A percentile compares a stretch with the other conserved stretches of the same genome.
Evolutionary conservation across 2,113 vertebrate species (phyloP).

Genomic region (Zeus faber): DNA sequence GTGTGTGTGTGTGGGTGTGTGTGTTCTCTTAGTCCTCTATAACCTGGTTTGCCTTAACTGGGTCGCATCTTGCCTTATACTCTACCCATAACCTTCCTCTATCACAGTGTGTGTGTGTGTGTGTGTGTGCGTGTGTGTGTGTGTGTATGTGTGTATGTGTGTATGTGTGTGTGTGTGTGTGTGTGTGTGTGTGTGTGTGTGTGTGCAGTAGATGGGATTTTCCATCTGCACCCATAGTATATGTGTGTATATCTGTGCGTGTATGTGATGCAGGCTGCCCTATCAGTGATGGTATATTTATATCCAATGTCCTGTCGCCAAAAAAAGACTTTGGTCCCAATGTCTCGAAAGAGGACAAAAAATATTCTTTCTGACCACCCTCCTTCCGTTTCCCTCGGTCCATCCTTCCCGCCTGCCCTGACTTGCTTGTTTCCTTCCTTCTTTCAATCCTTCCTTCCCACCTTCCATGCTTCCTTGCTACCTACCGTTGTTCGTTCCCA

Average conservation of each 20-base stretch:
- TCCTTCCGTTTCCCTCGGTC: conserved; percentile 10
- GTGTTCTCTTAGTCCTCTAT: conserved; percentile 18
- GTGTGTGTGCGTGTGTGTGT: conserved; percentile 28
- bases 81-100: conserved; percentile 47
- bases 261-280: conserved; percentile 23
- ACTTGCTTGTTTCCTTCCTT: too few species aligned
- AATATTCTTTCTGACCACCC: too few species aligned
- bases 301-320: conserved; percentile 37
- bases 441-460: too few species aligned
- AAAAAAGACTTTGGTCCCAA: conserved; percentile 16
- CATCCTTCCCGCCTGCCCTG: conserved; percentile 30
- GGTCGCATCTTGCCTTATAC: conserved; percentile 42
- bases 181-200: too few species aligned
- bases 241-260: conserved; percentile 8
- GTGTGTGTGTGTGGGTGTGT: too few species aligned
- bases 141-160: too few species aligned
- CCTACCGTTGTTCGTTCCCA: too few species aligned
- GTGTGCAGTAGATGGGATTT: too few species aligned
- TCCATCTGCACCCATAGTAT: too few species aligned
- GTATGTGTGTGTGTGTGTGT: conserved; percentile 2
- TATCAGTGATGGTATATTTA: conserved; percentile 46
- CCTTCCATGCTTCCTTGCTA: too few species aligned
- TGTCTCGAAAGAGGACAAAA: background rate
- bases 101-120: conserved; percentile 23
- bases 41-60: conserved; percentile 55